These are phyloP conservation scores for Orthonyx spaldingii DNA, from an alignment of 2,113 vertebrate genomes.

Conservation along the genomic window DNA sequence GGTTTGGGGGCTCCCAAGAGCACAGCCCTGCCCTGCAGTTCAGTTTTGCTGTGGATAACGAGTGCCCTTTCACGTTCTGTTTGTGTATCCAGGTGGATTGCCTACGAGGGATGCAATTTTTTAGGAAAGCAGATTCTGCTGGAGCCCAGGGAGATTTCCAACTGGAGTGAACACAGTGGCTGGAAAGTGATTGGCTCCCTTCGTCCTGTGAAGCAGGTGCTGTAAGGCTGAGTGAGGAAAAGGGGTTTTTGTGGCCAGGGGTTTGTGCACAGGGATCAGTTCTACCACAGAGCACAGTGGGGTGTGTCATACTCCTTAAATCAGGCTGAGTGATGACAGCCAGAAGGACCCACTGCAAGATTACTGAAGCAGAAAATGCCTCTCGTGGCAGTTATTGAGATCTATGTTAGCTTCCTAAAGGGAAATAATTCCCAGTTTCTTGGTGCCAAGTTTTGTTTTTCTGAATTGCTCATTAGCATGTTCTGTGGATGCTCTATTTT, in stretches of 20 bases:
- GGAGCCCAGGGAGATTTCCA: constrained; percentile 67
- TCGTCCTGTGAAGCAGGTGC: constrained; percentile 80
- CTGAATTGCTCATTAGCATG: not conserved
- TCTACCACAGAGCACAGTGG: not conserved
- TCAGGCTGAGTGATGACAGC: not conserved
- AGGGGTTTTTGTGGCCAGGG: not conserved
- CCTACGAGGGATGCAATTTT: constrained; percentile 80
- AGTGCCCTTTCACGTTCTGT: not conserved
- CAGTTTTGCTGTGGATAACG: not conserved
- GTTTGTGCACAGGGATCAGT: not conserved
- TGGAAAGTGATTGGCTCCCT: constrained; percentile 84
- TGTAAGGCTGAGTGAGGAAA: not conserved
- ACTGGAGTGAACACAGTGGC: constrained; percentile 78
- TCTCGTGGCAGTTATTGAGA: not conserved
- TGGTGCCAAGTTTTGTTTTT: not conserved
- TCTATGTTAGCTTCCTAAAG: not conserved
- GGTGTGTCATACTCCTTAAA: not conserved
- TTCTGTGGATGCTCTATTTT: not conserved
- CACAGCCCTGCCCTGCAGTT: not conserved
- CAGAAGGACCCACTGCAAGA: not conserved
- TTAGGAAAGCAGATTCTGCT: constrained; percentile 82
- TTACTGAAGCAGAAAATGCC: not conserved
- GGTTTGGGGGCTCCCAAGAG: not conserved
- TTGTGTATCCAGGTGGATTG: constrained; percentile 76
- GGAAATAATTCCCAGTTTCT: not conserved